Conservation (phyloP, 2,888 invertebrate genomes). For the Stenoptilia bipunctidactyla region DNA sequence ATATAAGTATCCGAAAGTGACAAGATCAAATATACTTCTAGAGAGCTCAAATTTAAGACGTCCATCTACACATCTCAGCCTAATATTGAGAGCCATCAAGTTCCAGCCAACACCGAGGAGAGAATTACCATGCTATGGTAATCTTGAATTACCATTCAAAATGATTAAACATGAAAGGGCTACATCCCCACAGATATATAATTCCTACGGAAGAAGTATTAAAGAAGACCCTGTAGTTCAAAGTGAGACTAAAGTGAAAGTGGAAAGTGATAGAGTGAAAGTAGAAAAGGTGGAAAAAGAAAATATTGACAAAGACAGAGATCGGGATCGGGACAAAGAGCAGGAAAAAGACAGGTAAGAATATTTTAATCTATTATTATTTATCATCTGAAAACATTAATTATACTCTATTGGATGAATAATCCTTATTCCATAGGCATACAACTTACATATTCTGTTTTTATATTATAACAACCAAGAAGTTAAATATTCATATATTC, state of each 20-base stretch:
- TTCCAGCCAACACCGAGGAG: slow-evolving; percentile 52
- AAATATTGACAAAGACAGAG: slow-evolving; percentile 30
- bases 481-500: too few relatives aligned
- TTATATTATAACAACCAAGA: too few relatives aligned
- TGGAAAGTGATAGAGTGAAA: slow-evolving; percentile 29
- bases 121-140: slow-evolving; percentile 59
- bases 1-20: slow-evolving; percentile 59
- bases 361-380: too few relatives aligned
- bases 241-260: slow-evolving; percentile 27
- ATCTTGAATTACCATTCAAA: slow-evolving; percentile 55
- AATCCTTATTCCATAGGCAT: too few relatives aligned
- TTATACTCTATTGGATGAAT: too few relatives aligned
- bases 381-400: too few relatives aligned
- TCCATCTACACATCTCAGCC: slow-evolving; percentile 40
- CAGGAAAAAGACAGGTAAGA: slow-evolving; percentile 22
- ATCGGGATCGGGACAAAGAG: slow-evolving; percentile 18
- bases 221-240: slow-evolving; percentile 22
- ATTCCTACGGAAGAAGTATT: slow-evolving; percentile 32
- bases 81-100: slow-evolving; percentile 45
- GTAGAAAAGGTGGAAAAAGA: slow-evolving; percentile 31
- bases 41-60: slow-evolving; percentile 38
- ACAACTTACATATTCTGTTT: too few relatives aligned
- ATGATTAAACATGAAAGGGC: slow-evolving; percentile 47
- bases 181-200: slow-evolving; percentile 32
- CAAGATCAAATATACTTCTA: slow-evolving; percentile 50